Conservation (phyloP, 2,113 vertebrate species). For the Garra rufa region DNA sequence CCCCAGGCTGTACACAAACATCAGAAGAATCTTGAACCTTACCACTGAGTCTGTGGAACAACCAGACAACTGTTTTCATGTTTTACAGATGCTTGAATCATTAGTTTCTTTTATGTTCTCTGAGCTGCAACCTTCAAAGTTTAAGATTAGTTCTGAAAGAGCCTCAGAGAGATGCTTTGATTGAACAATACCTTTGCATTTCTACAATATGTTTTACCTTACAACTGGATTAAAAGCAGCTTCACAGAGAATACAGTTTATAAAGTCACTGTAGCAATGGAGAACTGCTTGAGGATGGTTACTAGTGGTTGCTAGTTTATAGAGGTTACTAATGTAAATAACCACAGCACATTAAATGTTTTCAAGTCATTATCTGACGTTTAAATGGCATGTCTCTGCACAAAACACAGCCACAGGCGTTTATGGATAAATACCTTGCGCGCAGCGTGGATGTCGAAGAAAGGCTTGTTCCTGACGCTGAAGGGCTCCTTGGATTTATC, state of each 20-base stretch:
- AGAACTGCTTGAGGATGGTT: not conserved
- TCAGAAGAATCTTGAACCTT: not conserved
- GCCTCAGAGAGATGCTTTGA: not conserved
- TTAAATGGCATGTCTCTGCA: not conserved
- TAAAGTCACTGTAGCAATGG: not conserved
- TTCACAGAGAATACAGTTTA: not conserved
- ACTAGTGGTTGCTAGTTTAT: not conserved
- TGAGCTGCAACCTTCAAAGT: not conserved
- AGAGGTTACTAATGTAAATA: not conserved
- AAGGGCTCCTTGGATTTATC: constrained; percentile 96
- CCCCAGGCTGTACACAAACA: not conserved
- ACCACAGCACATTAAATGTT: not conserved
- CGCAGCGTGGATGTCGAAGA: constrained; percentile 91
- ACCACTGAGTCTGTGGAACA: not conserved
- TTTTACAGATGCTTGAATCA: not conserved
- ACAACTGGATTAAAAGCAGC: not conserved
- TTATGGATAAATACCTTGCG: constrained; percentile 86
- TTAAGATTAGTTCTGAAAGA: not conserved
- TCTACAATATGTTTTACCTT: not conserved
- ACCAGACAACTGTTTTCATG: not conserved
- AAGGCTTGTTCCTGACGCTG: constrained; percentile 93
- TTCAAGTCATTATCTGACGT: not conserved
- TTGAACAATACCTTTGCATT: not conserved
- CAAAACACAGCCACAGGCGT: not conserved
- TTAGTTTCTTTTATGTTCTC: not conserved